Evolutionary conservation across 1,140 invertebrate species (phyloP).

Genomic region (Rhyacophila brunnea): DNA sequence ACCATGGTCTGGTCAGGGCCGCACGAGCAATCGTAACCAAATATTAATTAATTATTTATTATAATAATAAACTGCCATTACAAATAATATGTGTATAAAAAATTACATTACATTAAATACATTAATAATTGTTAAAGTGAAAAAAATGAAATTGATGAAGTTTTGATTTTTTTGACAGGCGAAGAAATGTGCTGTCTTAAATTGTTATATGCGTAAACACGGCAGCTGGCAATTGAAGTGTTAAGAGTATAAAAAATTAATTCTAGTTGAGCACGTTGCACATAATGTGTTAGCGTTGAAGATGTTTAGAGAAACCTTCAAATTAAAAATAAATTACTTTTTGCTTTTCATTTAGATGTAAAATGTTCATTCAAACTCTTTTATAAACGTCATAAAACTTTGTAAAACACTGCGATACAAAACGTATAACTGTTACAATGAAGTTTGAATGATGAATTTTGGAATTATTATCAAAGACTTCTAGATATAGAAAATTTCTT

Average conservation of each 20-base stretch:
- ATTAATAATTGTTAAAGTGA: constrained; percentile 4
- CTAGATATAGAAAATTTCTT: no score
- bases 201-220: background rate
- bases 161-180: constrained; percentile 1
- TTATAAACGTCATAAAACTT: no score
- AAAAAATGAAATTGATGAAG: background rate
- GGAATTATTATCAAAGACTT: no score
- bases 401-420: no score
- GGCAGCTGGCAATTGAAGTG: no score
- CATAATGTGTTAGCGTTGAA: no score
- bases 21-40: background rate
- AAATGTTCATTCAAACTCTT: no score
- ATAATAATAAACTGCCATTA: constrained; percentile 8
- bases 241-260: constrained; percentile 13
- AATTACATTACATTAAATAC: constrained; percentile 1
- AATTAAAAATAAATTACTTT: no score
- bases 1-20: background rate
- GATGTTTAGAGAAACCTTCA: no score
- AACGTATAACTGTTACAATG: no score
- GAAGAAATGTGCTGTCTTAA: background rate
- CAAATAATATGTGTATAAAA: constrained; percentile 17
- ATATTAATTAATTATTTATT: background rate
- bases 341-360: no score
- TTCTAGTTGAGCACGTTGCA: constrained; percentile 10
- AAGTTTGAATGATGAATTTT: no score